These are phyloP conservation scores for Hestina assimilis DNA, from an alignment of 1,140 invertebrate genomes.

Conservation along the genomic window DNA sequence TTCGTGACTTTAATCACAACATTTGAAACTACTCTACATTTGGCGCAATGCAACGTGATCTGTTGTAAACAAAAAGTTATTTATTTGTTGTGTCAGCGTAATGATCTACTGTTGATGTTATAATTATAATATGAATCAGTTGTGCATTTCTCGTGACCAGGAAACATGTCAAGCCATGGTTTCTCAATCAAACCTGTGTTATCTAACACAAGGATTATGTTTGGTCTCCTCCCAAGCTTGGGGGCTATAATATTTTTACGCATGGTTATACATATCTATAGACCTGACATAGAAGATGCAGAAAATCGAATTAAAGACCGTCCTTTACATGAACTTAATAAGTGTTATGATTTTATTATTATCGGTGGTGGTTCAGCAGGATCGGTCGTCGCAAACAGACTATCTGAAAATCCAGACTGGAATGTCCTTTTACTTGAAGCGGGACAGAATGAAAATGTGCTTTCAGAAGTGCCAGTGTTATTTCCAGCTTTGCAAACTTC, in stretches of 20 bases:
- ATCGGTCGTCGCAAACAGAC: constrained; percentile 86
- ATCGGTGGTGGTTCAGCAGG: constrained; percentile 92
- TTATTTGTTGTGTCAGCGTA: too few relatives aligned
- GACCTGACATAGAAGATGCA: constrained; percentile 84
- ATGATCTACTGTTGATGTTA: too few relatives aligned
- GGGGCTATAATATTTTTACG: constrained; percentile 81
- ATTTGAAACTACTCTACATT: neutral
- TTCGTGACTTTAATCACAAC: neutral
- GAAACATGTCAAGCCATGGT: constrained; percentile 44
- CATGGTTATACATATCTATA: constrained; percentile 79
- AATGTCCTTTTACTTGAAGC: constrained; percentile 90
- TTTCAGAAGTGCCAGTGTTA: constrained; percentile 86
- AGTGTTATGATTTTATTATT: constrained; percentile 86
- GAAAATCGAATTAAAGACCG: constrained; percentile 78
- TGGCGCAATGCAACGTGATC: neutral
- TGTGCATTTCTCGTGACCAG: neutral
- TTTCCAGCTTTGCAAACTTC: constrained; percentile 86
- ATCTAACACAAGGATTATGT: constrained; percentile 80
- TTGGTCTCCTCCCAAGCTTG: constrained; percentile 81
- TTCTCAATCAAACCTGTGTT: constrained; percentile 47
- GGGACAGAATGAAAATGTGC: constrained; percentile 85
- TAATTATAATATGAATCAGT: too few relatives aligned
- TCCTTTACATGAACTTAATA: constrained; percentile 66
- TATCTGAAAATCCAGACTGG: constrained; percentile 85
- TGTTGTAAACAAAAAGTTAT: neutral